phyloP scores from a whole-genome alignment of 2,888 invertebrate species.

The Gnatocerus cornutus region DNA sequence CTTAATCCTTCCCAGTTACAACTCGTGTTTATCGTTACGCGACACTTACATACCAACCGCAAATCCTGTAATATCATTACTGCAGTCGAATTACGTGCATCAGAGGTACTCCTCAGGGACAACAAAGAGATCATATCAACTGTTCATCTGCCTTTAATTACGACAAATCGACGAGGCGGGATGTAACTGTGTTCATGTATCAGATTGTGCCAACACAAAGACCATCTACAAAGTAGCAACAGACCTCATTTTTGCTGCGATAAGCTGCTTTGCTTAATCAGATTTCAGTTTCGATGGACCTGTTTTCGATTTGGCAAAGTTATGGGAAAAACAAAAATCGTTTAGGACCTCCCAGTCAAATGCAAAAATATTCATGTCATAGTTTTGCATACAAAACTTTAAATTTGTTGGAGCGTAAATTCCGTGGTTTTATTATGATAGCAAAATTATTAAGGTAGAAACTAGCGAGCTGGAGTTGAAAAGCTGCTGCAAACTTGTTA shows the following conservation, averaged over 20 bases:
- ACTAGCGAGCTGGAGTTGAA: not conserved
- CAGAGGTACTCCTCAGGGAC: constrained; percentile 6
- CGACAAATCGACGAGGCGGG: not conserved
- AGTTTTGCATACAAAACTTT: not conserved
- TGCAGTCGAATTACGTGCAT: constrained; percentile 34
- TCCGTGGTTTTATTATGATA: not conserved
- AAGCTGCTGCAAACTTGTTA: not conserved
- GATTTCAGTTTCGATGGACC: too few species aligned
- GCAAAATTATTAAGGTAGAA: not conserved
- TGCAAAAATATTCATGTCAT: too few species aligned
- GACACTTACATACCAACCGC: constrained; percentile 46
- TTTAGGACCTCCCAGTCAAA: too few species aligned
- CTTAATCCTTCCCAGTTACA: constrained; percentile 50
- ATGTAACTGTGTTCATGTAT: not conserved
- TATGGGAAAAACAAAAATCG: too few species aligned
- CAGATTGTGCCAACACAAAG: not conserved
- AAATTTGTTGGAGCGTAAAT: not conserved
- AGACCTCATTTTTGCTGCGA: too few species aligned
- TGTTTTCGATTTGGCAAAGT: too few species aligned
- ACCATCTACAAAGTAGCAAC: not conserved
- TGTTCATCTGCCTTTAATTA: constrained; percentile 2
- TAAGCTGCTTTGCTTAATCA: too few species aligned
- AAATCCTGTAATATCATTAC: constrained; percentile 42
- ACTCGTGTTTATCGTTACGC: constrained; percentile 50
- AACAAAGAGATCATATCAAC: constrained; percentile 1